Base-by-base conservation (phyloP, 92 coral and sea anemone genomes). In the Porites cylindrica region DNA sequence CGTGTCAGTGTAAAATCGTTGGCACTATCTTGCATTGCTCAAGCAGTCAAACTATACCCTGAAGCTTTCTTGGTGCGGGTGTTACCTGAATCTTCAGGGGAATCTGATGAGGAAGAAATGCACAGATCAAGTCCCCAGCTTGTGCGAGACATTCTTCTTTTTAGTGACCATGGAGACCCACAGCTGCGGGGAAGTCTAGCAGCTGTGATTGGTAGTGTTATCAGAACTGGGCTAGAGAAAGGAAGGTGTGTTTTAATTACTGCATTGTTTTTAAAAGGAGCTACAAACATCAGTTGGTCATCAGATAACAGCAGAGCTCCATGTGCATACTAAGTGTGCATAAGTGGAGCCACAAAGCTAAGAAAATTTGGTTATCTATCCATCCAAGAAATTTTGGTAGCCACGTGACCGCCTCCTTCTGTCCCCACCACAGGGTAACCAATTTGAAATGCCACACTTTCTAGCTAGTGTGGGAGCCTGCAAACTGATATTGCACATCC, bases 1-100 rank as follows among this genome's bases (percentile, higher is more conserved):
- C 98, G 99, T 58, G 99, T 95, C 66, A 96, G 98, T 71, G 99
- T 96, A 77, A 96, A 96, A 89, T 95, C 94, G 4, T 86, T 96
- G 14, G 97, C 99, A 7, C 84, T 96, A n/a, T 88, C 90, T 9
- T 96, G 98, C 80, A 90, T 92, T 67, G 98, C 96, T 0, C 96
- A 92, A 75, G 95, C 96, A 3, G 90, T 96, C 23, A 84, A 91
- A 71, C 88, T 95, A 10, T 78, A 94, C 67, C 99, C 99, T 63
- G 96, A 97, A 80, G 96, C 96, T 1, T 97, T 97, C 63, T 82
- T 97, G 32, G 97, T 88, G 19, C 83, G 93, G 66, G 92, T 95
- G 13, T 26, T 95, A 75, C 99, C 99, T 38, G 89, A 91, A 21
- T 52, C 60, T 24, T 81, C 70, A 61, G 87, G 70, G 6, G 93